These are phyloP conservation scores for Drosophila funebris DNA, from an alignment of 1,140 invertebrate genomes.

Conservation along the genomic window DNA sequence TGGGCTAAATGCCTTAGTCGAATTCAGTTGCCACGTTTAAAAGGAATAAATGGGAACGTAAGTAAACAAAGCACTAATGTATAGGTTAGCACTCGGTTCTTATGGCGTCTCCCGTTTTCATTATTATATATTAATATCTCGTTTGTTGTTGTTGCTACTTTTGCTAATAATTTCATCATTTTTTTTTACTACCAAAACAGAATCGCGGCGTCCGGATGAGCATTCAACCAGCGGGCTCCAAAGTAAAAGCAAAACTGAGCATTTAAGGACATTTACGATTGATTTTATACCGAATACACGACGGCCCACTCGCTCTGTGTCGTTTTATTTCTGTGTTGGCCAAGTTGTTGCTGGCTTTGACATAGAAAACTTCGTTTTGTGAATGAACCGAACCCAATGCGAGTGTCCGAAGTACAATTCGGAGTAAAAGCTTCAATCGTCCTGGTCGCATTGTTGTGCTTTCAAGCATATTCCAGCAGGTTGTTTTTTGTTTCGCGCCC, in stretches of 20 bases:
- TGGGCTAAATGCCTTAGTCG: conserved; percentile 22
- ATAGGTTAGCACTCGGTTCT: conserved; percentile 34
- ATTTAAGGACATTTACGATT: conserved; percentile 82
- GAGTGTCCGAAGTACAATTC: conserved; percentile 51
- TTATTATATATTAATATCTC: conserved; percentile 26
- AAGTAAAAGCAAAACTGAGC: conserved; percentile 80
- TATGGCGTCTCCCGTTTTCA: conserved; percentile 18
- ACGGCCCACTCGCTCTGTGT: conserved; percentile 36
- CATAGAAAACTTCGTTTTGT: conserved; percentile 64
- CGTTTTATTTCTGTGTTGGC: not conserved
- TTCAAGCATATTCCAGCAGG: conserved; percentile 65
- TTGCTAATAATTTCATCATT: conserved; percentile 36
- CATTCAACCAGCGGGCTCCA: conserved; percentile 60
- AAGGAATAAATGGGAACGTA: conserved; percentile 28
- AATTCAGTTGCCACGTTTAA: conserved; percentile 43
- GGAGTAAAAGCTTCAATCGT: conserved; percentile 51
- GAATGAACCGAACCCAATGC: conserved; percentile 23
- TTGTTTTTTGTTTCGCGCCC: conserved; percentile 70
- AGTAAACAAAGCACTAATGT: conserved; percentile 35
- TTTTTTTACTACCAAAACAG: conserved; percentile 47
- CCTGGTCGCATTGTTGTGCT: conserved; percentile 18
- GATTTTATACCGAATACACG: conserved; percentile 78
- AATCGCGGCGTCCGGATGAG: conserved; percentile 42
- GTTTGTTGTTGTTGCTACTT: conserved; percentile 22
- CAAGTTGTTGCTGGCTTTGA: conserved; percentile 20